Evolutionary conservation across 2,888 invertebrate species (phyloP).

Genomic region (Polydrusus tereticollis): DNA sequence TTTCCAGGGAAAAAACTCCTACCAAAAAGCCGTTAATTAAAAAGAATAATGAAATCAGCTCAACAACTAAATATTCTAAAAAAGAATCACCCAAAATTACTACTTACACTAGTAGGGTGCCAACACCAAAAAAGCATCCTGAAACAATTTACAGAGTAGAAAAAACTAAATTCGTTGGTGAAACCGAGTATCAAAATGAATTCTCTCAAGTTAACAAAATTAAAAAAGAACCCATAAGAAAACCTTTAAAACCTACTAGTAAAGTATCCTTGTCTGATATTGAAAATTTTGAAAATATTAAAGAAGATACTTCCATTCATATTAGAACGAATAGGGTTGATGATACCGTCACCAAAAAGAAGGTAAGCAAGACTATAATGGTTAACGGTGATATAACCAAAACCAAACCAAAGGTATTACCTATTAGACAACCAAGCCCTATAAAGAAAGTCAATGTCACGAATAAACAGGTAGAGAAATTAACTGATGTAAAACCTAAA

Average conservation of each 20-base stretch:
- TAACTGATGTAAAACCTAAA: conserved; percentile 33
- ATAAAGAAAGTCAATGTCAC: conserved; percentile 37
- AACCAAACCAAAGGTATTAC: conserved; percentile 47
- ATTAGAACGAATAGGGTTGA: conserved; percentile 58
- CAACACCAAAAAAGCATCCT: conserved; percentile 34
- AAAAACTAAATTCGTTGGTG: conserved; percentile 50
- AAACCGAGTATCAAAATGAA: conserved; percentile 54
- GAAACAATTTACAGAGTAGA: conserved; percentile 49
- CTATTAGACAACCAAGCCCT: conserved; percentile 40
- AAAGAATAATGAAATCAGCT: conserved; percentile 30
- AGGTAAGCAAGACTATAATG: conserved; percentile 42
- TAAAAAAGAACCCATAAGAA: conserved; percentile 34
- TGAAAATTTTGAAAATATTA: conserved; percentile 52
- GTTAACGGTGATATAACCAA: conserved; percentile 51
- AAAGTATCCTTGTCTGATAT: conserved; percentile 53
- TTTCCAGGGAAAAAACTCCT: conserved; percentile 33
- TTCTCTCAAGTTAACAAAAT: conserved; percentile 50
- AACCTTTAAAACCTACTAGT: conserved; percentile 37
- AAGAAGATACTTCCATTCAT: conserved; percentile 54
- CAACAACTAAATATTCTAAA: conserved; percentile 35
- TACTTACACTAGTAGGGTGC: not conserved
- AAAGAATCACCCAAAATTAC: conserved; percentile 38
- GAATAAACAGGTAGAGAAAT: conserved; percentile 13
- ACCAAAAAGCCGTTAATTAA: conserved; percentile 39
- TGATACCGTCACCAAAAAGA: conserved; percentile 55